Evolutionary conservation across 2,888 invertebrate genomes (phyloP), one percentile per base, ranked within the genome.

Genomic region (Acleris holmiana): DNA sequence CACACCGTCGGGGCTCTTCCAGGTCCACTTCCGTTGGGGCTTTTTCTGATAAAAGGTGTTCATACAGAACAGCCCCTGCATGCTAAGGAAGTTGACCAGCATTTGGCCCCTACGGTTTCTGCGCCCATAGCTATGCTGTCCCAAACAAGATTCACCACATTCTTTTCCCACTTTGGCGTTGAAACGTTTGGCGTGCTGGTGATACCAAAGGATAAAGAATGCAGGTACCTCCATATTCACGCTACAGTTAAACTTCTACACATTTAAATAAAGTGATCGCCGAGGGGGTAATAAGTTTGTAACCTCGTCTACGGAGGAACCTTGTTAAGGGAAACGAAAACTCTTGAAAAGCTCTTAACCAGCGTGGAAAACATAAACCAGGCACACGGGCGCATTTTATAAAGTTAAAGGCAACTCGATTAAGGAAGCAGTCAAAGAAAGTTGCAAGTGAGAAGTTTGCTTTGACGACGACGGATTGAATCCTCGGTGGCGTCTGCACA

Each of bases 391-490:
- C 84, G 83, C 84, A 81, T 87, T 88, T 86, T 86, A 85, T 83
- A 84, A 89, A 89, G 85, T 88, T 88, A 85, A 85, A 81, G 78
- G 73, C 74, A 88, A 89, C 86, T 88, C 85, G 85, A 87, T 89
- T 89, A 87, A 83, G 83, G 77, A 80, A 79, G 80, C 82, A 84
- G 85, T 80, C 80, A 79, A 81, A 85, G 80, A 81, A 85, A 87
- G 82, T 88, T 86, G 79, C 71, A 73, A 79, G 76, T 77, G 83
- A 71, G 72, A 85, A 85, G 84, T 83, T 81, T 77, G 47, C 35
- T 53, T 51, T 35, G 77, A 76, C 76, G 70, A 72, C 72, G 75
- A 74, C 73, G 82, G 84, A 86, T 85, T 83, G 81, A 83, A 84
- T 84, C 82, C 78, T 77, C 6, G 10, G 79, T 73, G 76, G 41